Conservation (phyloP, 2,113 vertebrate species). For the Danionella cerebrum region DNA sequence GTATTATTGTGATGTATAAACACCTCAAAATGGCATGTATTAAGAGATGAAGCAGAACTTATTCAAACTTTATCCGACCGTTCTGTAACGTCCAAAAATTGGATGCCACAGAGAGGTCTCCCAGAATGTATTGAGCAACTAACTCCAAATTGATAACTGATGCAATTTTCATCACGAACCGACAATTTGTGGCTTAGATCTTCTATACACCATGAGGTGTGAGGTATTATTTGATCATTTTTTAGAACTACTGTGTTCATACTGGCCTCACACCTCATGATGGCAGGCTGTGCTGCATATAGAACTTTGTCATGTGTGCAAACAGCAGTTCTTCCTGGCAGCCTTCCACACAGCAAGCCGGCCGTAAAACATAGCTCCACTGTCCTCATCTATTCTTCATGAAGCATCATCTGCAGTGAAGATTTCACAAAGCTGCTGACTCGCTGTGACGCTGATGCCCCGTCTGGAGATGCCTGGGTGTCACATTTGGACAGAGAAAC, state of each 20-base stretch:
- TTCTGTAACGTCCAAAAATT: no score
- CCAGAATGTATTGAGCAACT: no score
- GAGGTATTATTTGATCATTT: not conserved
- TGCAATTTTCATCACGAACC: no score
- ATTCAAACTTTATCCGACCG: no score
- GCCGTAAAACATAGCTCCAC: conserved; percentile 5
- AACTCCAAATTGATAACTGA: no score
- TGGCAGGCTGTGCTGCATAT: conserved; percentile 30
- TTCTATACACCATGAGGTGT: no score
- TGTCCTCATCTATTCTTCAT: conserved; percentile 18
- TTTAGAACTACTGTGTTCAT: not conserved
- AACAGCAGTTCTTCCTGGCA: conserved; percentile 41
- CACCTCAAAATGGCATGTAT: no score
- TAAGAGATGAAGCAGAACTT: no score
- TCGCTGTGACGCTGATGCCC: conserved; percentile 24
- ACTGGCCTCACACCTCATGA: conserved; percentile 1
- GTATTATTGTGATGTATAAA: no score
- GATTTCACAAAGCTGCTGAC: conserved; percentile 36
- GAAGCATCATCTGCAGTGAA: conserved; percentile 29
- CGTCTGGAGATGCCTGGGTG: conserved; percentile 36
- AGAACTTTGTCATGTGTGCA: conserved; percentile 31
- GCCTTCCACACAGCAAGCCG: conserved; percentile 7
- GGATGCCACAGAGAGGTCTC: no score
- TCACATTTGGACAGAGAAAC: conserved; percentile 34
- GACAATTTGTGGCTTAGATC: no score